Evolutionary conservation across 2,888 invertebrate genomes (phyloP).

Genomic region (Tinea semifulvella): DNA sequence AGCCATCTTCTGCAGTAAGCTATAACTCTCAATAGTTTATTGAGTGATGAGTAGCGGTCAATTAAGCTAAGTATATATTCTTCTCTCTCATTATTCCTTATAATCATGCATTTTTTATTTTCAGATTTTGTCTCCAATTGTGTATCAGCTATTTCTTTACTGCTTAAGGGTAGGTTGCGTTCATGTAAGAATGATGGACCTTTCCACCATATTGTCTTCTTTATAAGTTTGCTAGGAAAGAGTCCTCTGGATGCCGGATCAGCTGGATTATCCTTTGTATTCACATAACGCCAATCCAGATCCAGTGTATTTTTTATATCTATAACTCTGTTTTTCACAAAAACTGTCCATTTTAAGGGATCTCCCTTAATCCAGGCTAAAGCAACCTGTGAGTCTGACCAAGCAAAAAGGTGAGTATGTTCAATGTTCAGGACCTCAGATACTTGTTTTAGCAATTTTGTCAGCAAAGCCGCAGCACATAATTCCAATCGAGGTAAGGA

Average conservation of each 20-base stretch:
- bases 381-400: slow-evolving; percentile 24
- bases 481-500: slow-evolving; percentile 22
- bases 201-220: slow-evolving; percentile 20
- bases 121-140: neutral
- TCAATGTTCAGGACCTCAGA: slow-evolving; percentile 17
- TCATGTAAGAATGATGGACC: slow-evolving; percentile 13
- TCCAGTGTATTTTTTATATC: slow-evolving; percentile 20
- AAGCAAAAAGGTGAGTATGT: slow-evolving; percentile 16
- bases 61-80: too few relatives aligned
- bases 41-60: slow-evolving; percentile 10
- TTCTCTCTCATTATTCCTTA: too few relatives aligned
- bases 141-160: neutral
- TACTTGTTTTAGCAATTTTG: slow-evolving; percentile 11
- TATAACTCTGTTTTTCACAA: slow-evolving; percentile 23
- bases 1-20: slow-evolving; percentile 12
- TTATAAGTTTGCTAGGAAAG: slow-evolving; percentile 16
- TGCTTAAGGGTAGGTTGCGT: neutral
- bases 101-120: too few relatives aligned
- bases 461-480: slow-evolving; percentile 18
- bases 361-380: slow-evolving; percentile 22
- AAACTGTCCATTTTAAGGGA: slow-evolving; percentile 23
- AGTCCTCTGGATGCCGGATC: slow-evolving; percentile 26
- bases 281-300: slow-evolving; percentile 21
- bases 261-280: slow-evolving; percentile 23
- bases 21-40: slow-evolving; percentile 1